Conservation (phyloP, 1,140 invertebrate genomes). For the Venturia canescens region DNA sequence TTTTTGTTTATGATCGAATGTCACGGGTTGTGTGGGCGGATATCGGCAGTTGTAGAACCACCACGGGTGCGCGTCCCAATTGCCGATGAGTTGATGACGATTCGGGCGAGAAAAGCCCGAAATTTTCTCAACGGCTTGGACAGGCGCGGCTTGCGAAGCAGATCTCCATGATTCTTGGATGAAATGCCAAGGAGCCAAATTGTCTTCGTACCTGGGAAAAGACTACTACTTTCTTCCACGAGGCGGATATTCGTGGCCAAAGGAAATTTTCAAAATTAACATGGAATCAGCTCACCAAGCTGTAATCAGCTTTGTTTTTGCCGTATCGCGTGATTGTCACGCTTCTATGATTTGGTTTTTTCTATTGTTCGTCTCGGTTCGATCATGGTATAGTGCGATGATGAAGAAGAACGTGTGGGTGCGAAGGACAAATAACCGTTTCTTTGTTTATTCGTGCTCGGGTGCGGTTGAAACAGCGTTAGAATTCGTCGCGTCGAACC, state of each 20-base stretch:
- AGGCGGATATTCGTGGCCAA: not conserved
- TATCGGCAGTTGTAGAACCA: not conserved
- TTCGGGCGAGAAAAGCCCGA: not conserved
- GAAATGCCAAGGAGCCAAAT: not conserved
- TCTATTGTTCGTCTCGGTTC: constrained; percentile 11
- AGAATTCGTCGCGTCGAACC: constrained; percentile 11
- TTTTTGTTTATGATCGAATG: constrained; percentile 18
- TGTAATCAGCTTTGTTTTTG: constrained; percentile 42
- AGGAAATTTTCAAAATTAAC: constrained; percentile 18
- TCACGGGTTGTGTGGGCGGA: not conserved
- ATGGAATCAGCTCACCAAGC: constrained; percentile 57
- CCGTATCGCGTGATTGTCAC: constrained; percentile 12
- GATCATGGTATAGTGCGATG: constrained; percentile 43
- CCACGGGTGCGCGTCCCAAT: too few relatives aligned
- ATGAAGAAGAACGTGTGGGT: constrained; percentile 49
- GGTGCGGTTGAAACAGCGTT: constrained; percentile 14
- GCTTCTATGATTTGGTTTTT: too few relatives aligned
- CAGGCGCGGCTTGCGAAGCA: not conserved
- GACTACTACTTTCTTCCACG: constrained; percentile 46
- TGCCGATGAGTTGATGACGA: too few relatives aligned
- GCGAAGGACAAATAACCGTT: constrained; percentile 47
- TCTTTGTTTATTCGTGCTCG: constrained; percentile 36
- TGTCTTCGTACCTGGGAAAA: constrained; percentile 58
- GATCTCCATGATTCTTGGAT: not conserved
- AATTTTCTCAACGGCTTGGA: not conserved